Conservation (phyloP, 2,888 invertebrate genomes). For the Mermis nigrescens region DNA sequence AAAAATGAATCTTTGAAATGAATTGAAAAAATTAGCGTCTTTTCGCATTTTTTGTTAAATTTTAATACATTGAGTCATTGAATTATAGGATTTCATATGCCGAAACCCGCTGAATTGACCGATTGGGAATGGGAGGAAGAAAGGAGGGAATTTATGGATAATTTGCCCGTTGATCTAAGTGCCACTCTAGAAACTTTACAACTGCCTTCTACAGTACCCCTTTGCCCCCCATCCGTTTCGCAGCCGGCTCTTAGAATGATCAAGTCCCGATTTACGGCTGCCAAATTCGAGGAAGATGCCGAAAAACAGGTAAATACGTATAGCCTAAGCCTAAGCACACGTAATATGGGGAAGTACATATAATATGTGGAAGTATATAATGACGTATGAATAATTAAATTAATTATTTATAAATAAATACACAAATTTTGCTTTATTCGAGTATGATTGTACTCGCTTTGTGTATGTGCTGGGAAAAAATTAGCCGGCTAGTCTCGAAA, state of each 20-base stretch:
- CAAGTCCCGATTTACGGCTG: slow-evolving; percentile 47
- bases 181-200: slow-evolving; percentile 19
- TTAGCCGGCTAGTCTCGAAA: not conserved
- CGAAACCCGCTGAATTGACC: slow-evolving; percentile 41
- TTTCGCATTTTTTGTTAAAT: too few relatives aligned
- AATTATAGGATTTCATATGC: slow-evolving; percentile 24
- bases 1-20: too few relatives aligned
- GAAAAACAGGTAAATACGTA: slow-evolving; percentile 3
- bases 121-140: slow-evolving; percentile 67
- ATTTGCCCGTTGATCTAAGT: slow-evolving; percentile 21
- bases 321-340: too few relatives aligned
- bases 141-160: slow-evolving; percentile 49
- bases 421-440: too few relatives aligned
- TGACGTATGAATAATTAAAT: too few relatives aligned
- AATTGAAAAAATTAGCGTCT: too few relatives aligned
- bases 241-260: slow-evolving; percentile 42
- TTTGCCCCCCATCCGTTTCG: slow-evolving; percentile 42
- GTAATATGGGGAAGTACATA: too few relatives aligned
- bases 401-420: too few relatives aligned
- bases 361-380: too few relatives aligned
- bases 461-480: too few relatives aligned
- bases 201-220: slow-evolving; percentile 10
- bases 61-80: too few relatives aligned
- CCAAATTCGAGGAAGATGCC: slow-evolving; percentile 28
- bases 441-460: too few relatives aligned